Evolutionary conservation across 2,113 vertebrate genomes (phyloP).

Genomic region (Calyptommatus sinebrachiatus): DNA sequence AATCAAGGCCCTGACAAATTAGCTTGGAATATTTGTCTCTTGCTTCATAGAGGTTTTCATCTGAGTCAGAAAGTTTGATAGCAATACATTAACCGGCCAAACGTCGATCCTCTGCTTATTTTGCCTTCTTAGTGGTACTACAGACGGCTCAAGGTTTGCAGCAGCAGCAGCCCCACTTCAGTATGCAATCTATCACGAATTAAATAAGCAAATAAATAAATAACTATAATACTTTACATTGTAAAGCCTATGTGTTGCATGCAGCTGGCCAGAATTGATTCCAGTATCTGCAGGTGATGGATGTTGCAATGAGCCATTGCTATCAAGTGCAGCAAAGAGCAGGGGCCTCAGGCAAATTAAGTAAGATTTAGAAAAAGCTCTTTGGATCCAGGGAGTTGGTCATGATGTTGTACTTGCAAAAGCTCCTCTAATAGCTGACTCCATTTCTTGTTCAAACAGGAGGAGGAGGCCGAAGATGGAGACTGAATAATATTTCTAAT

Average conservation of each 20-base stretch:
- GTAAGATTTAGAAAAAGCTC: too few relatives aligned
- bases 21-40: slow-evolving; percentile 41
- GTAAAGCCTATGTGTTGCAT: background rate
- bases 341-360: too few relatives aligned
- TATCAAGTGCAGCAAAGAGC: background rate
- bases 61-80: slow-evolving; percentile 29
- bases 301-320: background rate
- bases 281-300: background rate
- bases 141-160: slow-evolving; percentile 26
- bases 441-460: too few relatives aligned
- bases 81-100: slow-evolving; percentile 1
- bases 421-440: too few relatives aligned
- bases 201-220: slow-evolving; percentile 17
- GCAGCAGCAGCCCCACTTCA: slow-evolving; percentile 13
- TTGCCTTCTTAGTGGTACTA: slow-evolving; percentile 25
- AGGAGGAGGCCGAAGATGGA: too few relatives aligned
- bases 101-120: slow-evolving; percentile 9
- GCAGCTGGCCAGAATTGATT: background rate
- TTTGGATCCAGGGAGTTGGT: too few relatives aligned
- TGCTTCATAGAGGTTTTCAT: slow-evolving; percentile 29
- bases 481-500: too few relatives aligned
- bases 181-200: background rate
- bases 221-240: background rate
- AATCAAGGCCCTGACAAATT: slow-evolving; percentile 47
- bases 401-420: too few relatives aligned